phyloP scores from a whole-genome alignment of 1,140 invertebrate genomes.

The Orchestia grillus region DNA sequence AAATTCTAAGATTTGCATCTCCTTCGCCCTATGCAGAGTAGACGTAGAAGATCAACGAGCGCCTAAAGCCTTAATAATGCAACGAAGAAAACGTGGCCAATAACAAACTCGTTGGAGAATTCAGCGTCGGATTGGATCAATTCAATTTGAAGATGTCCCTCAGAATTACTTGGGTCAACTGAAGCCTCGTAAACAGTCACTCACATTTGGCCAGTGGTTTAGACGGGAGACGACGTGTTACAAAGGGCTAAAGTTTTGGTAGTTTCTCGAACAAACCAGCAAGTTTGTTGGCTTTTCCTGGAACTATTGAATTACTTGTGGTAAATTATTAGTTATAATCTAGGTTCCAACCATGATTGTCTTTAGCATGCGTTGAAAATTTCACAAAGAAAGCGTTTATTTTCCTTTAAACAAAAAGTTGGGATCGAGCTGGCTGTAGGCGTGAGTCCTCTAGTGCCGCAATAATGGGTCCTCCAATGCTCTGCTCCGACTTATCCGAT shows the following conservation, averaged over 20 bases:
- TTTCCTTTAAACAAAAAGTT: not conserved
- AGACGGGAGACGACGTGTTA: slow-evolving; percentile 38
- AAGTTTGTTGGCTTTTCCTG: not conserved
- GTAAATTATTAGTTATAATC: not conserved
- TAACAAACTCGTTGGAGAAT: not conserved
- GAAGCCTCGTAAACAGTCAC: not conserved
- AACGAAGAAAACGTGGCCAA: not conserved
- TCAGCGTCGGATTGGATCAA: not conserved
- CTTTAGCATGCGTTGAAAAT: not conserved
- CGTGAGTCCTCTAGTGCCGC: slow-evolving; percentile 22
- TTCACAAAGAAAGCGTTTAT: not conserved
- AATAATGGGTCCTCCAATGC: slow-evolving; percentile 44
- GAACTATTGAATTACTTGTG: not conserved
- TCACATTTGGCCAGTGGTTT: slow-evolving; percentile 23
- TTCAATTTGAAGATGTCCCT: not conserved
- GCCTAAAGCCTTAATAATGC: not conserved
- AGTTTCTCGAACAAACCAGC: not conserved
- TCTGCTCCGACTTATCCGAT: slow-evolving; percentile 51
- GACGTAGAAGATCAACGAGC: not conserved
- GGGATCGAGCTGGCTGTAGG: not conserved
- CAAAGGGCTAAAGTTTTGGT: not conserved
- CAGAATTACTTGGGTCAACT: not conserved
- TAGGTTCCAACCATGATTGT: not conserved
- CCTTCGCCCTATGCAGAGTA: not conserved
- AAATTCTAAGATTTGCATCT: slow-evolving; percentile 2